A percentile compares a stretch with the other conserved stretches of the same genome.
Conservation (phyloP, 2,888 invertebrate genomes). For the Apamea anceps region DNA sequence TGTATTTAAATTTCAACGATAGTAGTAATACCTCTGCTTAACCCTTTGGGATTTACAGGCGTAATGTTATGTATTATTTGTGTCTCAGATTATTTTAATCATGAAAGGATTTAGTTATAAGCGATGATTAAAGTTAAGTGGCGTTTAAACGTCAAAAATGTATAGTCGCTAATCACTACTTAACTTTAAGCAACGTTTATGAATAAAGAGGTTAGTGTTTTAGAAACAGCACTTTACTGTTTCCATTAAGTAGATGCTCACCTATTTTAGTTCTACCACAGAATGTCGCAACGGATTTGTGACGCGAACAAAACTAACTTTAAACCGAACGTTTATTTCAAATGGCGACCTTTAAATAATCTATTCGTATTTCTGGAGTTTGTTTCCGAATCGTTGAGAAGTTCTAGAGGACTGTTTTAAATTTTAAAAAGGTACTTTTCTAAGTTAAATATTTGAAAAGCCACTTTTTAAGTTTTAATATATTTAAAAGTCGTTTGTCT, state of each 20-base stretch:
- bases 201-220: not conserved
- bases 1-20: not conserved
- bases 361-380: conserved; percentile 6
- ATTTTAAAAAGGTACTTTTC: not conserved
- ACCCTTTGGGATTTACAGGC: not conserved
- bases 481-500: too few species aligned
- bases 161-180: too few species aligned
- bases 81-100: not conserved
- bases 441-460: not conserved
- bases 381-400: not conserved
- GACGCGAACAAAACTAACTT: conserved; percentile 4
- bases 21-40: not conserved
- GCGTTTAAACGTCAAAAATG: too few species aligned
- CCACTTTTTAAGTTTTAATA: not conserved
- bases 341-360: conserved; percentile 9
- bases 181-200: too few species aligned
- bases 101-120: too few species aligned
- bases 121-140: too few species aligned
- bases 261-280: conserved; percentile 13
- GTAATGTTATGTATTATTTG: not conserved
- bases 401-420: not conserved
- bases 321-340: conserved; percentile 1
- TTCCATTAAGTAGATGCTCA: conserved; percentile 9
- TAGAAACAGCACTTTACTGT: conserved; percentile 1
- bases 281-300: conserved; percentile 13